Conservation (phyloP, 2,888 invertebrate genomes). For the Cactoblastis cactorum region DNA sequence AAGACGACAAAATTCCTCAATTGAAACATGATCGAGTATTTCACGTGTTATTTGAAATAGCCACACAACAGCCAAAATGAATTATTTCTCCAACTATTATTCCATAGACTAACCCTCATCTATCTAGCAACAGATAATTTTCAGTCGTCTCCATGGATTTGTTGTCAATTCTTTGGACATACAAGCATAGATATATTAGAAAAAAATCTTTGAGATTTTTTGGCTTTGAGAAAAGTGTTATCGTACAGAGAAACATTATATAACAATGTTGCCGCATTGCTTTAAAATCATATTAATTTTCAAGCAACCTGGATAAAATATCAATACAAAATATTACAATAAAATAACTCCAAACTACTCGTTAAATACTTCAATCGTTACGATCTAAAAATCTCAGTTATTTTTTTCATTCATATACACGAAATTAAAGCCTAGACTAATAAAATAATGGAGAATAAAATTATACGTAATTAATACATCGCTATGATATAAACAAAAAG, state of each 20-base stretch:
- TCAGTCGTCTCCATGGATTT: not conserved
- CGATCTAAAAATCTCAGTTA: conserved; percentile 19
- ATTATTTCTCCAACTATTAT: not conserved
- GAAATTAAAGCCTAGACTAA: conserved; percentile 26
- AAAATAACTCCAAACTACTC: conserved; percentile 3
- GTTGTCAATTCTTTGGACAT: conserved; percentile 2
- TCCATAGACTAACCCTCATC: not conserved
- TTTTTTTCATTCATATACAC: conserved; percentile 11
- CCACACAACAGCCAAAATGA: not conserved
- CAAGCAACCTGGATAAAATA: not conserved
- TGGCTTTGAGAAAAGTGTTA: conserved; percentile 2
- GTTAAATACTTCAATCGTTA: conserved; percentile 6
- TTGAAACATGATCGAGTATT: too few relatives aligned
- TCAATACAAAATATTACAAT: conserved; percentile 7
- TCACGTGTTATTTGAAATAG: too few relatives aligned
- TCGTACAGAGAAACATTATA: not conserved
- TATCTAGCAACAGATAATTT: not conserved
- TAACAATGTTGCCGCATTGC: not conserved
- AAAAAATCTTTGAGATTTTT: conserved; percentile 10
- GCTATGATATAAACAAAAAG: conserved; percentile 57
- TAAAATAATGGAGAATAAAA: conserved; percentile 35
- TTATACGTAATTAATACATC: conserved; percentile 55
- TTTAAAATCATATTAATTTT: not conserved
- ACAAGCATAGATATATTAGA: not conserved
- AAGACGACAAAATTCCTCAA: too few relatives aligned